Conservation (phyloP, 2,888 invertebrate genomes). For the Nemotelus nigrinus region DNA sequence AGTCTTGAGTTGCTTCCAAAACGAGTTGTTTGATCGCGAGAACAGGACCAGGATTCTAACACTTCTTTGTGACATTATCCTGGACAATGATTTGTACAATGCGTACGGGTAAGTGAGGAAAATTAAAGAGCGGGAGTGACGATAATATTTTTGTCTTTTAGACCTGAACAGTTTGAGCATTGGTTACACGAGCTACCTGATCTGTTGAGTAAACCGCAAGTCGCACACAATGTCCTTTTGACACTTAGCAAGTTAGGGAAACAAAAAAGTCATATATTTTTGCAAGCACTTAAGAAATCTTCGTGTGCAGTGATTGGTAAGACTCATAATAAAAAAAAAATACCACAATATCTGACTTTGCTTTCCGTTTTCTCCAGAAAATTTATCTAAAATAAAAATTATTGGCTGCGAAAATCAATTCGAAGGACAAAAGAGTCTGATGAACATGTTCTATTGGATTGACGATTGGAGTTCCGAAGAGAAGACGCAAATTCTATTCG, state of each 20-base stretch:
- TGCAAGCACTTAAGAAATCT: slow-evolving; percentile 65
- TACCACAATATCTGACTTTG: slow-evolving; percentile 10
- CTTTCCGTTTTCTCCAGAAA: slow-evolving; percentile 47
- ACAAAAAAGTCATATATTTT: slow-evolving; percentile 67
- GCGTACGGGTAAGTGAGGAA: slow-evolving; percentile 58
- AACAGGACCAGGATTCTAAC: slow-evolving; percentile 62
- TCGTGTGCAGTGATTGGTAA: slow-evolving; percentile 66
- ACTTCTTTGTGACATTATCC: slow-evolving; percentile 66
- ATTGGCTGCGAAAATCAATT: slow-evolving; percentile 63
- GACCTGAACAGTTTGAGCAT: slow-evolving; percentile 61
- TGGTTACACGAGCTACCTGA: slow-evolving; percentile 70
- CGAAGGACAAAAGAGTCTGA: slow-evolving; percentile 67
- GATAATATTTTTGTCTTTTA: not conserved
- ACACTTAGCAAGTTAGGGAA: slow-evolving; percentile 70
- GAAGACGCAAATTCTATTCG: slow-evolving; percentile 25
- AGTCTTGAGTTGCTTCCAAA: slow-evolving; percentile 56
- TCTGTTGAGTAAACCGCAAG: slow-evolving; percentile 67
- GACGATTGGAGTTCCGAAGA: slow-evolving; percentile 46
- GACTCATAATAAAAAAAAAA: slow-evolving; percentile 30
- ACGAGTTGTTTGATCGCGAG: slow-evolving; percentile 55
- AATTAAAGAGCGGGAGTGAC: too few relatives aligned
- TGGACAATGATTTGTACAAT: slow-evolving; percentile 61
- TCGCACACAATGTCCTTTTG: slow-evolving; percentile 68
- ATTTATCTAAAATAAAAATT: slow-evolving; percentile 58
- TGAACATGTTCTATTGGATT: slow-evolving; percentile 69